phyloP scores from a whole-genome alignment of 2,797 vertebrate genomes.

The Pseudopleuronectes americanus region DNA sequence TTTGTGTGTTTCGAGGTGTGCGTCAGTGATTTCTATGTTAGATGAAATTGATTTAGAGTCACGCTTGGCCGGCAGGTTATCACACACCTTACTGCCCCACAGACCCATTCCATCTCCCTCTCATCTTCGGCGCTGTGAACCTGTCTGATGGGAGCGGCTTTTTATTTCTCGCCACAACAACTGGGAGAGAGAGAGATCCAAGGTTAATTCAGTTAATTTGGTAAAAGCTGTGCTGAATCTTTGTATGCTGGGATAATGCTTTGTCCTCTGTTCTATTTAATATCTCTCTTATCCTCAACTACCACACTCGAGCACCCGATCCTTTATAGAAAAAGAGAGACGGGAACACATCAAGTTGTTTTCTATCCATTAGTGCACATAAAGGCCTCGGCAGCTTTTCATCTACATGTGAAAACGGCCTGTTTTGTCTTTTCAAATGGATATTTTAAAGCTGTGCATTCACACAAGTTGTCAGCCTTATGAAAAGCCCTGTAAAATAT shows the following conservation, averaged over 20 bases:
- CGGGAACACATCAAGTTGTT: slow-evolving; percentile 27
- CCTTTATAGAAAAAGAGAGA: slow-evolving; percentile 17
- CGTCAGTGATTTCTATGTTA: slow-evolving; percentile 55
- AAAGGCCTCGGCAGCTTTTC: slow-evolving; percentile 33
- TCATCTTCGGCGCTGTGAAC: slow-evolving; percentile 44
- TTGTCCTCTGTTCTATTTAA: slow-evolving; percentile 44
- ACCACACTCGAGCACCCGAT: slow-evolving; percentile 10
- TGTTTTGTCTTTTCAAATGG: slow-evolving; percentile 53
- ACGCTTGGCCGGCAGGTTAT: slow-evolving; percentile 74
- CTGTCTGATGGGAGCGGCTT: slow-evolving; percentile 54
- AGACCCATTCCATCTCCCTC: slow-evolving; percentile 69
- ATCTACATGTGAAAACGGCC: slow-evolving; percentile 38
- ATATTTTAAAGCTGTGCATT: slow-evolving; percentile 56
- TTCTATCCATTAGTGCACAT: slow-evolving; percentile 46
- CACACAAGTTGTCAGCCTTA: slow-evolving; percentile 32
- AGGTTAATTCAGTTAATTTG: slow-evolving; percentile 69
- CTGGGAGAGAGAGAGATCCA: slow-evolving; percentile 57
- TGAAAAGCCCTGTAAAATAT: slow-evolving; percentile 15
- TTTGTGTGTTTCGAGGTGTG: slow-evolving; percentile 39
- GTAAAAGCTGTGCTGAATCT: slow-evolving; percentile 29
- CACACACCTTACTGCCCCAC: slow-evolving; percentile 69
- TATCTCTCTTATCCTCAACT: slow-evolving; percentile 18
- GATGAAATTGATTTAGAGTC: slow-evolving; percentile 72
- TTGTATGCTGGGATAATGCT: slow-evolving; percentile 22
- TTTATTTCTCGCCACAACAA: slow-evolving; percentile 46